A percentile compares a stretch with the other conserved stretches of the same genome.
These are phyloP conservation scores for Tachina fera DNA, from an alignment of 2,888 invertebrate genomes.

Conservation along the genomic window DNA sequence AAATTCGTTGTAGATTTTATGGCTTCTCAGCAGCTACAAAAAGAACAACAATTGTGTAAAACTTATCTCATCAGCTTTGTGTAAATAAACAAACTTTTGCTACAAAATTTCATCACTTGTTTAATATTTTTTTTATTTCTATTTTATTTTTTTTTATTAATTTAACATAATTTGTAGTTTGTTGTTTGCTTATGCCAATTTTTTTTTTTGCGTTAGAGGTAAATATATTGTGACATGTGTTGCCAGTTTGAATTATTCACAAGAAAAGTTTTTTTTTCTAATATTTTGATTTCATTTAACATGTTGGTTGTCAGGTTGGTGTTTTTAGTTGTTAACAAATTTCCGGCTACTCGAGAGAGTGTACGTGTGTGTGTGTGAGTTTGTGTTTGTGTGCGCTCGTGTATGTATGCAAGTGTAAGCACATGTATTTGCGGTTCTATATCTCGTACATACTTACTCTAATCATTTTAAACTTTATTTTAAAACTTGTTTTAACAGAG, in stretches of 20 bases:
- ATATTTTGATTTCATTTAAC: conserved; percentile 56
- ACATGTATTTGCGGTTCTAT: conserved; percentile 36
- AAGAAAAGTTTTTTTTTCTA: conserved; percentile 39
- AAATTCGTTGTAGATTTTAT: too few species aligned
- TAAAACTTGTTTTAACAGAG: conserved; percentile 33
- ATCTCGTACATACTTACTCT: conserved; percentile 5
- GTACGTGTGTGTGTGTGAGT: neutral
- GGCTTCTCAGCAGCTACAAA: too few species aligned
- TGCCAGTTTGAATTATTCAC: conserved; percentile 57
- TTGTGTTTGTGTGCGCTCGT: neutral
- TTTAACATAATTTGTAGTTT: conserved; percentile 33
- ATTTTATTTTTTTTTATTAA: conserved; percentile 23
- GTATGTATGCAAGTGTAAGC: conserved; percentile 5
- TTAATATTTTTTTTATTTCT: conserved; percentile 3
- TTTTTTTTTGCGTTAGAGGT: conserved; percentile 35
- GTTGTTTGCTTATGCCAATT: conserved; percentile 10
- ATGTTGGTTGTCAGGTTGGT: conserved; percentile 54
- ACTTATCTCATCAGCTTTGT: too few species aligned
- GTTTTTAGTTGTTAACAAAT: conserved; percentile 60
- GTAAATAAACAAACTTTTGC: neutral
- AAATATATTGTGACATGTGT: conserved; percentile 62
- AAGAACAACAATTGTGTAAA: neutral
- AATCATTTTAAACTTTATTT: conserved; percentile 39
- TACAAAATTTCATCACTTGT: conserved; percentile 6
- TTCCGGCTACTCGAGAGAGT: conserved; percentile 40